Conservation (phyloP, 2,888 invertebrate species). For the Silvanus unidentatus region DNA sequence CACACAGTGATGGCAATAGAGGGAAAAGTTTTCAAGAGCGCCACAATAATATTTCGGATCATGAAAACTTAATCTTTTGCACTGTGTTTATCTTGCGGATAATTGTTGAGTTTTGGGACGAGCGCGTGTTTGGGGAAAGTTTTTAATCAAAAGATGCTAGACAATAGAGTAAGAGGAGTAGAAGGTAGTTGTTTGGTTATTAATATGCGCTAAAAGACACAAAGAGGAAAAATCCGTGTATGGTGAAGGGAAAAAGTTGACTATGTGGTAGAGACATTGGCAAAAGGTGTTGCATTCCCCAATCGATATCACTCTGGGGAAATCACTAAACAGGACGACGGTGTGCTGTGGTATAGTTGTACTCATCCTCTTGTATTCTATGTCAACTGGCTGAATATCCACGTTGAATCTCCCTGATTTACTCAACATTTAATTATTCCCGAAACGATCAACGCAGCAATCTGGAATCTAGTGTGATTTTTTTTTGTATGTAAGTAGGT, state of each 20-base stretch:
- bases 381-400: not conserved
- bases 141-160: constrained; percentile 12
- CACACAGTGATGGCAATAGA: constrained; percentile 2
- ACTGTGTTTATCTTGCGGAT: no score
- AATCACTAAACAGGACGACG: constrained; percentile 45
- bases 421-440: constrained; percentile 33
- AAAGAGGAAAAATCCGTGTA: constrained; percentile 5
- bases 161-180: no score
- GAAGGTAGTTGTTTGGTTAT: no score
- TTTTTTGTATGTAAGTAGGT: no score
- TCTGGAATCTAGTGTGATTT: no score
- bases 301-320: constrained; percentile 46
- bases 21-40: no score
- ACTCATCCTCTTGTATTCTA: no score
- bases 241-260: constrained; percentile 7
- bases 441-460: constrained; percentile 22
- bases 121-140: constrained; percentile 7
- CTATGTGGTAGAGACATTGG: no score
- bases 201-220: no score
- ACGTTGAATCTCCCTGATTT: constrained; percentile 29
- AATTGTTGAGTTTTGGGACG: no score
- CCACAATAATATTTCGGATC: no score
- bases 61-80: no score
- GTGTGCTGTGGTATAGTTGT: constrained; percentile 13
- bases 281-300: constrained; percentile 39